Evolutionary conservation across 2,888 invertebrate species (phyloP).

Genomic region (Cataglyphis rosenhaueri): DNA sequence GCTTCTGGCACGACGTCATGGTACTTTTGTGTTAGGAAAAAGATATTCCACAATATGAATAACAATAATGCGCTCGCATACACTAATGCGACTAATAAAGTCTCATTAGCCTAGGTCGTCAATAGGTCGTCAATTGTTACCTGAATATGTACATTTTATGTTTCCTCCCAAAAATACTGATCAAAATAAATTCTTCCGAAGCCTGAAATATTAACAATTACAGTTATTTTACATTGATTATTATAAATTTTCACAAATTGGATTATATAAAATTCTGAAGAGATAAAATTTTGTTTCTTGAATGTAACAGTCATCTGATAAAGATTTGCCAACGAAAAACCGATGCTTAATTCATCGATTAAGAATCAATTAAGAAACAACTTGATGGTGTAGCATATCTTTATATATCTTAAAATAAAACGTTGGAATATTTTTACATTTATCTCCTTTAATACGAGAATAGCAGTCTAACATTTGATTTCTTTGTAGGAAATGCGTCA

Average conservation of each 20-base stretch:
- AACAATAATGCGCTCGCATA: slow-evolving; percentile 43
- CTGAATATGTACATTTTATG: background rate
- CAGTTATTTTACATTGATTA: slow-evolving; percentile 16
- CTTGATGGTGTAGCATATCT: background rate
- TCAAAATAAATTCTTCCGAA: slow-evolving; percentile 11
- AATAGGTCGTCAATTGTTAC: slow-evolving; percentile 34
- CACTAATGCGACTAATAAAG: slow-evolving; percentile 37
- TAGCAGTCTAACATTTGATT: slow-evolving; percentile 76
- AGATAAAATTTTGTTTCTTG: background rate
- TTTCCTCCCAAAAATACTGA: slow-evolving; percentile 11
- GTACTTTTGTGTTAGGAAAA: slow-evolving; percentile 69
- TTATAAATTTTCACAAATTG: slow-evolving; percentile 4
- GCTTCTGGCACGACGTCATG: slow-evolving; percentile 81
- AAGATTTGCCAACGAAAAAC: slow-evolving; percentile 14
- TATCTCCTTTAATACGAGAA: slow-evolving; percentile 51
- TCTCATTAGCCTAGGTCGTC: slow-evolving; percentile 44
- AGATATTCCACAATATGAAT: slow-evolving; percentile 44
- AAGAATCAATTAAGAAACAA: slow-evolving; percentile 28
- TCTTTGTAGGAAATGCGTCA: slow-evolving; percentile 84
- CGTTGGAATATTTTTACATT: slow-evolving; percentile 29
- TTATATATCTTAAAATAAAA: slow-evolving; percentile 7
- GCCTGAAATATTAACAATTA: slow-evolving; percentile 2
- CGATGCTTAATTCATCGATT: background rate
- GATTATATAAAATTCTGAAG: slow-evolving; percentile 1
- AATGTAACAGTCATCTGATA: slow-evolving; percentile 15